These are phyloP conservation scores for Bergia sp. DNA, from an alignment of 92 coral and sea anemone genomes.

Conservation along the genomic window DNA sequence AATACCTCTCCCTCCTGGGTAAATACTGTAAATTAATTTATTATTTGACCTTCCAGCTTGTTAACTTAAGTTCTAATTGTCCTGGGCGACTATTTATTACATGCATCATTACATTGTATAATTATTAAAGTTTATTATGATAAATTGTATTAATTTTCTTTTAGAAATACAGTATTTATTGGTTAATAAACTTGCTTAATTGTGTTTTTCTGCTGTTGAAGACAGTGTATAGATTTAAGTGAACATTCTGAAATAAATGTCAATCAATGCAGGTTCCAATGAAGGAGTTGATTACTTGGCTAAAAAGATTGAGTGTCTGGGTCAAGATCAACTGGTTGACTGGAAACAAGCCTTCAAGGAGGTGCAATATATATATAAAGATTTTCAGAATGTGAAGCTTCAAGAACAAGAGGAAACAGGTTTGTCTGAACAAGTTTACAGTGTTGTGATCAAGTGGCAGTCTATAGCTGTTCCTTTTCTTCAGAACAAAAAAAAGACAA, in stretches of 20 bases:
- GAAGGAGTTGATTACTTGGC: constrained; percentile 75
- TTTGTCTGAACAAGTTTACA: neutral
- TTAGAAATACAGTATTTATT: too few species aligned
- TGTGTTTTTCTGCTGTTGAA: neutral
- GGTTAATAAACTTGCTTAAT: neutral
- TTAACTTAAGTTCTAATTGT: too few species aligned
- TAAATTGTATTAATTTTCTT: too few species aligned
- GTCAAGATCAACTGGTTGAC: constrained; percentile 77
- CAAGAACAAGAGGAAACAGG: constrained; percentile 26
- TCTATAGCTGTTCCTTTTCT: too few species aligned
- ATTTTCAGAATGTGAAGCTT: constrained; percentile 44
- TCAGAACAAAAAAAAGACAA: too few species aligned
- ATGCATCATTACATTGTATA: too few species aligned
- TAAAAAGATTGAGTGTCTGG: constrained; percentile 70
- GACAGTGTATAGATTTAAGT: neutral
- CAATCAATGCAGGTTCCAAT: constrained; percentile 53
- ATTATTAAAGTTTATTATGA: too few species aligned
- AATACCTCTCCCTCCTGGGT: too few species aligned
- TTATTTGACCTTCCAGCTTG: too few species aligned
- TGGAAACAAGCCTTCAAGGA: constrained; percentile 98
- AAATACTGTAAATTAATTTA: too few species aligned
- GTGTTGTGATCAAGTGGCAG: neutral
- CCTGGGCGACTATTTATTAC: too few species aligned
- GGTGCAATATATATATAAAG: constrained; percentile 58
- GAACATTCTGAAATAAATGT: neutral